These are phyloP conservation scores for Spisula solida DNA, from an alignment of 2,888 invertebrate species.

Conservation along the genomic window DNA sequence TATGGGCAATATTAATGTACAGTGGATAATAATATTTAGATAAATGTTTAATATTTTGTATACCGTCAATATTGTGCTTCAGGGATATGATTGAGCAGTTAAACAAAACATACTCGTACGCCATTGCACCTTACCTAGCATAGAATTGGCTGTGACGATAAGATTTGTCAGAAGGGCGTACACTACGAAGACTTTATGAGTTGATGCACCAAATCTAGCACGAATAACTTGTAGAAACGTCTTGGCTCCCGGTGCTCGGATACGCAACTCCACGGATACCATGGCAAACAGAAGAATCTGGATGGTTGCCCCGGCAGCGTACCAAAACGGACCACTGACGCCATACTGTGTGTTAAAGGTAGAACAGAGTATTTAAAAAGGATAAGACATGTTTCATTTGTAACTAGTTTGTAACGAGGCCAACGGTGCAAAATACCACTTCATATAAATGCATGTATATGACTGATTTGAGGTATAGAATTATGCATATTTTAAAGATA, in stretches of 20 bases:
- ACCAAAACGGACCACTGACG: slow-evolving; percentile 87
- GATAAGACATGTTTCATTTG: neutral
- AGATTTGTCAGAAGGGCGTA: slow-evolving; percentile 87
- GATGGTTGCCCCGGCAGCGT: slow-evolving; percentile 86
- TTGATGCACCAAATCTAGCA: slow-evolving; percentile 85
- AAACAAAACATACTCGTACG: too few relatives aligned
- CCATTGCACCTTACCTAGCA: slow-evolving; percentile 81
- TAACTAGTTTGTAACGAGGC: too few relatives aligned
- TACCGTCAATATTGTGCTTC: too few relatives aligned
- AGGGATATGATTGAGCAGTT: too few relatives aligned
- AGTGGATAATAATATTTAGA: too few relatives aligned
- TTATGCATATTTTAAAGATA: too few relatives aligned
- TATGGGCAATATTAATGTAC: too few relatives aligned
- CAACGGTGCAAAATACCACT: too few relatives aligned
- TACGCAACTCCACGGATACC: slow-evolving; percentile 86
- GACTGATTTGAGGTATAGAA: too few relatives aligned
- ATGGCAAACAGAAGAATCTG: slow-evolving; percentile 85
- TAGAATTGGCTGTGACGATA: slow-evolving; percentile 87
- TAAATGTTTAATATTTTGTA: too few relatives aligned
- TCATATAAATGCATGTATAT: too few relatives aligned
- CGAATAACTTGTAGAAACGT: slow-evolving; percentile 87
- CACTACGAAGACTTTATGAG: slow-evolving; percentile 86
- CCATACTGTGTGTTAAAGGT: slow-evolving; percentile 82
- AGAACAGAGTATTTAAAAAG: neutral
- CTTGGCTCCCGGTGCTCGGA: slow-evolving; percentile 87